phyloP scores from a whole-genome alignment of 2,888 invertebrate genomes.

The Pasiphila rectangulata region DNA sequence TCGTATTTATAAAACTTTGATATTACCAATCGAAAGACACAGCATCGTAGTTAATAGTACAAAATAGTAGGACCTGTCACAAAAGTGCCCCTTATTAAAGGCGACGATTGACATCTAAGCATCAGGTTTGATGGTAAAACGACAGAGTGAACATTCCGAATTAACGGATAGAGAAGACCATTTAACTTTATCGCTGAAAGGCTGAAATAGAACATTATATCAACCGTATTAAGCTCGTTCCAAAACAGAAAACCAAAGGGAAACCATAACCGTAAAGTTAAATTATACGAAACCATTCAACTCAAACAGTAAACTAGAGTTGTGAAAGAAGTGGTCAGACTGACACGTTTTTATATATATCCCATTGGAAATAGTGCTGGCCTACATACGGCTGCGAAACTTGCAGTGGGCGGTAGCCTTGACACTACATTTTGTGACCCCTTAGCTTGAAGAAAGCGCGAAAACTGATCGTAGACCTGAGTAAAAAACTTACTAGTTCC shows the following conservation, averaged over 20 bases:
- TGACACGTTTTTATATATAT: slow-evolving; percentile 50
- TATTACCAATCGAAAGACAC: too few relatives aligned
- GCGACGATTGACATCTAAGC: too few relatives aligned
- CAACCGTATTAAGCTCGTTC: neutral
- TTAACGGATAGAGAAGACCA: neutral
- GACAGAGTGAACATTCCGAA: neutral
- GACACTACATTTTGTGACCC: slow-evolving; percentile 39
- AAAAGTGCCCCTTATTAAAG: too few relatives aligned
- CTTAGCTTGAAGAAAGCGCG: slow-evolving; percentile 15
- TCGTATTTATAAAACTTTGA: too few relatives aligned
- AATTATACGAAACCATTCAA: slow-evolving; percentile 29
- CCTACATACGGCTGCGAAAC: slow-evolving; percentile 41
- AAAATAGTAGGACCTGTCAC: too few relatives aligned
- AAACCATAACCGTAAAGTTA: slow-evolving; percentile 16
- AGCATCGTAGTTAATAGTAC: too few relatives aligned
- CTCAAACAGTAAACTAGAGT: slow-evolving; percentile 37
- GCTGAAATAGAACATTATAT: neutral
- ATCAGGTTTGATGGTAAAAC: too few relatives aligned
- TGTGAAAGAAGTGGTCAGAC: slow-evolving; percentile 56
- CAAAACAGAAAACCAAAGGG: slow-evolving; percentile 19
- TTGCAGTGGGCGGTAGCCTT: slow-evolving; percentile 43
- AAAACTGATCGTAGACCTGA: slow-evolving; percentile 14
- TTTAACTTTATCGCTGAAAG: neutral
- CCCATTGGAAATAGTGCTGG: slow-evolving; percentile 55
- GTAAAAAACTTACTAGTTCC: too few relatives aligned